Conservation (phyloP, 2,888 invertebrate genomes). For the Idaea biselata region DNA sequence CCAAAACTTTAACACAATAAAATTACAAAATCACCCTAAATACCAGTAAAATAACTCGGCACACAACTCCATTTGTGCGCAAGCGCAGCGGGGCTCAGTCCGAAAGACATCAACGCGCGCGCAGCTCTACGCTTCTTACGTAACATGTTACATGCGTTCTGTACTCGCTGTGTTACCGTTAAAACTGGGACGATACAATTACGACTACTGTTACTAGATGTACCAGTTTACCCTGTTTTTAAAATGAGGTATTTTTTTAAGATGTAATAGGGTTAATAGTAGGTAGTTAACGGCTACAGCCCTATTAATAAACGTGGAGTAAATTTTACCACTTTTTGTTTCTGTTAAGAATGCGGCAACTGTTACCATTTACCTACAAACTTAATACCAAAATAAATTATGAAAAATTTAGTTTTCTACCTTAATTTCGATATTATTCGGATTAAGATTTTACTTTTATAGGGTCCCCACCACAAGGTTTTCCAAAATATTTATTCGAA, state of each 20-base stretch:
- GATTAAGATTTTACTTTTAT: no score
- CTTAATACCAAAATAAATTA: no score
- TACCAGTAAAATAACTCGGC: background rate
- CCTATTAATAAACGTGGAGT: no score
- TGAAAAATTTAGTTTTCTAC: no score
- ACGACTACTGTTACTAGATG: background rate
- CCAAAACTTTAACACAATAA: background rate
- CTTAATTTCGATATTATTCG: no score
- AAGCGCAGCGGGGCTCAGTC: slow-evolving; percentile 25
- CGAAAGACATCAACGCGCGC: slow-evolving; percentile 52
- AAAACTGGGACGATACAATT: slow-evolving; percentile 2
- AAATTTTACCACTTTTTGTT: no score
- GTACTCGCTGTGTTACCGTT: slow-evolving; percentile 8
- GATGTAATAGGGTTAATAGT: background rate
- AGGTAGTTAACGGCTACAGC: no score
- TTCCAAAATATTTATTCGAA: no score
- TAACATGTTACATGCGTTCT: slow-evolving; percentile 30
- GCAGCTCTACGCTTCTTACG: slow-evolving; percentile 24
- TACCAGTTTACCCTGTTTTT: slow-evolving; percentile 2
- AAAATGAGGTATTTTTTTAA: slow-evolving; percentile 1
- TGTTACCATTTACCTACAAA: no score
- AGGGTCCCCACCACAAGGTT: no score
- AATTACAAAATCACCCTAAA: background rate
- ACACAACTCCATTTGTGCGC: slow-evolving; percentile 1
- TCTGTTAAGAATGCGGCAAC: no score